phyloP scores from a whole-genome alignment of 2,888 invertebrate species.

The Lysandra bellargus region DNA sequence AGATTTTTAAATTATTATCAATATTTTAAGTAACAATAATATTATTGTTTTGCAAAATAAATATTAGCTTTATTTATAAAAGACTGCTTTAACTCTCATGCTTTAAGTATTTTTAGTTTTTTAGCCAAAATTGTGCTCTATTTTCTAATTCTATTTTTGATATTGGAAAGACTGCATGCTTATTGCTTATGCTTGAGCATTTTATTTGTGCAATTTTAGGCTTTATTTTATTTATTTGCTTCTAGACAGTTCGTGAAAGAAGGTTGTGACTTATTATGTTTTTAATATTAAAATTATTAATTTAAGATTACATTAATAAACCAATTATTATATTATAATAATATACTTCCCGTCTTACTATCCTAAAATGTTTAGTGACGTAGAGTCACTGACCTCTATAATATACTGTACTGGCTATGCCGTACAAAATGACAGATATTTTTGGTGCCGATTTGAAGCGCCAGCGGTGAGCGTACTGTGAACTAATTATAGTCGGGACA shows the following conservation, averaged over 20 bases:
- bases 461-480: too few relatives aligned
- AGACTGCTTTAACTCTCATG: constrained; percentile 35
- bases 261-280: background rate
- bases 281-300: background rate
- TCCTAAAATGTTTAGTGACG: background rate
- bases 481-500: too few relatives aligned
- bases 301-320: too few relatives aligned
- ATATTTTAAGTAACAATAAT: background rate
- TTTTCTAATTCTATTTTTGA: background rate
- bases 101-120: constrained; percentile 24
- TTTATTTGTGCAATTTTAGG: constrained; percentile 26
- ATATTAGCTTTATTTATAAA: constrained; percentile 33
- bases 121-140: constrained; percentile 3
- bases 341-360: too few relatives aligned
- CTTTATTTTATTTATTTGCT: background rate
- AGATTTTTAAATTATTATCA: background rate
- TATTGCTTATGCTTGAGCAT: constrained; percentile 23
- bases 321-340: too few relatives aligned
- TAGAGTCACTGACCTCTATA: too few relatives aligned
- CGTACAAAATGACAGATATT: too few relatives aligned
- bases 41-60: background rate
- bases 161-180: constrained; percentile 14
- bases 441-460: too few relatives aligned
- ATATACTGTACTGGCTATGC: too few relatives aligned
- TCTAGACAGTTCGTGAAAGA: background rate